Evolutionary conservation across 2,888 invertebrate genomes (phyloP).

Genomic region (Candidula unifasciata): DNA sequence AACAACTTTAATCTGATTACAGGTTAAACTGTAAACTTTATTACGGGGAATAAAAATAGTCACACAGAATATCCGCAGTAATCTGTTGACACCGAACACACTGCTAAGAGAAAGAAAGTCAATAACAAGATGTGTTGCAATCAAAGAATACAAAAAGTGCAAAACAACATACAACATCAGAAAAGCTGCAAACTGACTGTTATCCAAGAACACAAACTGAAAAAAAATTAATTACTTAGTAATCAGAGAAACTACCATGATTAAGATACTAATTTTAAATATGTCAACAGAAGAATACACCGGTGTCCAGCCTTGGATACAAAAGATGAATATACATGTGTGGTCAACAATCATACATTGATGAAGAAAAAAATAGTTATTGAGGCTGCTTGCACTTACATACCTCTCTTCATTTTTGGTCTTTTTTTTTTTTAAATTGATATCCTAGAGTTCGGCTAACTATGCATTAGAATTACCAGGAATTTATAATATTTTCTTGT

Average conservation of each 20-base stretch:
- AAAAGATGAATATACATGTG: not conserved
- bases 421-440: not conserved
- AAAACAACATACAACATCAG: not conserved
- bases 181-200: not conserved
- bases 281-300: not conserved
- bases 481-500: no score
- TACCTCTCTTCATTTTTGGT: no score
- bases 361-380: not conserved
- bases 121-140: not conserved
- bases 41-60: no score
- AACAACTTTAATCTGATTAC: no score
- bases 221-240: not conserved
- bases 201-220: not conserved
- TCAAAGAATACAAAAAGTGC: conserved; percentile 14
- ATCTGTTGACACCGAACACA: not conserved
- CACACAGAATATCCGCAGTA: not conserved
- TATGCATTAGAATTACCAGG: no score
- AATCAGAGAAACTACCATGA: not conserved
- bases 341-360: conserved; percentile 4
- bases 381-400: no score
- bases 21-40: no score
- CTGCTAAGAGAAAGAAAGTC: not conserved
- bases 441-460: not conserved
- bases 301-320: not conserved
- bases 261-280: not conserved